A percentile compares a stretch with the other conserved stretches of the same genome.
These are phyloP conservation scores for Azemiops feae DNA, from an alignment of 2,113 vertebrate species.

Conservation along the genomic window DNA sequence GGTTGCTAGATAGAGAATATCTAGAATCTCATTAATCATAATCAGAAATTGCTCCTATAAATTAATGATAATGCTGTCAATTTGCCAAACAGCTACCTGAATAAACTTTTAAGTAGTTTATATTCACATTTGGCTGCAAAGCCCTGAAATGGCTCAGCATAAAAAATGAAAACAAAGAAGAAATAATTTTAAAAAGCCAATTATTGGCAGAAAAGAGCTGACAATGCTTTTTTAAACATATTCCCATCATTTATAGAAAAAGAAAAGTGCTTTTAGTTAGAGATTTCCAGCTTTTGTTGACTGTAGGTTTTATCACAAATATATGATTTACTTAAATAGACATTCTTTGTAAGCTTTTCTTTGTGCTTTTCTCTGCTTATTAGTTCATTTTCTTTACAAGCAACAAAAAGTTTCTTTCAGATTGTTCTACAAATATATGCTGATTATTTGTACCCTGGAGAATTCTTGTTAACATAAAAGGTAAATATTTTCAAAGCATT, in stretches of 20 bases:
- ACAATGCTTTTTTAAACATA: background rate
- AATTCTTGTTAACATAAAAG: background rate
- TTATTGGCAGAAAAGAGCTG: background rate
- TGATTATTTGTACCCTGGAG: background rate
- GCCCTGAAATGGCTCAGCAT: background rate
- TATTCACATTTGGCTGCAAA: background rate
- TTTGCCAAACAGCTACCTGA: background rate
- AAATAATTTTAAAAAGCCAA: background rate
- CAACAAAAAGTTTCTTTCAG: background rate
- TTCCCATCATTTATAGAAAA: background rate
- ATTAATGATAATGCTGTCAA: background rate
- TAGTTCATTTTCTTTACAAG: background rate
- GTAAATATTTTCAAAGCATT: background rate
- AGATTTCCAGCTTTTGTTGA: conserved; percentile 1
- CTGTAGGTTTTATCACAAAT: conserved; percentile 1
- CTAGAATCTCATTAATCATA: background rate
- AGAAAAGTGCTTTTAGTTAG: background rate
- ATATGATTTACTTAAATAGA: background rate
- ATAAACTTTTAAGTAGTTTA: background rate
- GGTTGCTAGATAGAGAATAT: background rate
- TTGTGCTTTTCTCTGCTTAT: conserved; percentile 17
- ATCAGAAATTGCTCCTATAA: background rate
- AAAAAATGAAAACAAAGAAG: background rate
- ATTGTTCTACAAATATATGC: background rate
- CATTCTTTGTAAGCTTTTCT: background rate